Evolutionary conservation across 1,140 invertebrate species (phyloP).

Genomic region (Drosophila nikananu): DNA sequence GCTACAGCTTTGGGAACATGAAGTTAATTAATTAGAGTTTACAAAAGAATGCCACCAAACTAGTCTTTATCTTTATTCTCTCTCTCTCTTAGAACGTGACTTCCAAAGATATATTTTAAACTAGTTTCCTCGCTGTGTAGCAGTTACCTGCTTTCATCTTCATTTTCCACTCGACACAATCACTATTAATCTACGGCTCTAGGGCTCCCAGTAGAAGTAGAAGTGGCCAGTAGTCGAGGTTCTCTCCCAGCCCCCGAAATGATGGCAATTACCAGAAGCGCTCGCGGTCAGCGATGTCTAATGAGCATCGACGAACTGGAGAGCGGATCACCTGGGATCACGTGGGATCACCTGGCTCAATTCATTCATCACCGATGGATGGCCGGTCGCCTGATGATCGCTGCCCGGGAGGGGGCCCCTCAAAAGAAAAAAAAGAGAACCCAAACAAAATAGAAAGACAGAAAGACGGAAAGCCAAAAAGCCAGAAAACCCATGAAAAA

Average conservation of each 20-base stretch:
- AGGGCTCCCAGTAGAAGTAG: slow-evolving; percentile 8
- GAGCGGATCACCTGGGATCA: slow-evolving; percentile 57
- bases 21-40: background rate
- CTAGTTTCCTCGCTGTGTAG: background rate
- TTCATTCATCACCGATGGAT: slow-evolving; percentile 76
- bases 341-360: slow-evolving; percentile 49
- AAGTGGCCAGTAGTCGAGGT: background rate
- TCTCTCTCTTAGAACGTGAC: too few species aligned
- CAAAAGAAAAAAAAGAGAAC: too few species aligned
- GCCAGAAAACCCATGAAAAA: slow-evolving; percentile 18
- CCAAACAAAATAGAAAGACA: background rate
- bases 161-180: slow-evolving; percentile 53
- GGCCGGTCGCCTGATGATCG: slow-evolving; percentile 51
- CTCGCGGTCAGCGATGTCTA: slow-evolving; percentile 72
- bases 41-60: too few species aligned
- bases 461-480: background rate
- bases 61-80: too few species aligned
- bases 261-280: slow-evolving; percentile 76
- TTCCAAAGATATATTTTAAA: background rate
- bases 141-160: slow-evolving; percentile 27
- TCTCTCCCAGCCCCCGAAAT: slow-evolving; percentile 40
- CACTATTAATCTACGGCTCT: slow-evolving; percentile 75
- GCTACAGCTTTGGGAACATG: background rate
- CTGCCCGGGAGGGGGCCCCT: slow-evolving; percentile 3
- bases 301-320: slow-evolving; percentile 57